phyloP scores from a whole-genome alignment of 2,888 invertebrate genomes.

The Rosalia funebris region DNA sequence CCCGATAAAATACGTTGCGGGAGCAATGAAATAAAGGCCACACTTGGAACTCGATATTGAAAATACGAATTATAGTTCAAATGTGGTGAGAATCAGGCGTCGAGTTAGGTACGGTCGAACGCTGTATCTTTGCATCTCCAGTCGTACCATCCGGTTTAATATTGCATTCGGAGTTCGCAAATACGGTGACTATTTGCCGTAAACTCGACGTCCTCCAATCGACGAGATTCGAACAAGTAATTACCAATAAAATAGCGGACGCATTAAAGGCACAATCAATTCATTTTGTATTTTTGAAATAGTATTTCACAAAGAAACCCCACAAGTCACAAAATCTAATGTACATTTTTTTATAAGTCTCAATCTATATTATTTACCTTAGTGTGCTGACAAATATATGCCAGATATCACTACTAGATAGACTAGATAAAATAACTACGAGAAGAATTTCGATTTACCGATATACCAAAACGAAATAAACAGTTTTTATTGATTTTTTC shows the following conservation, averaged over 20 bases:
- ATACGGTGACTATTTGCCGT: conserved; percentile 33
- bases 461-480: no score
- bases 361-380: no score
- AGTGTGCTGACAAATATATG: no score
- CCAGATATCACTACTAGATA: no score
- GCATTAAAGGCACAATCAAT: conserved; percentile 7
- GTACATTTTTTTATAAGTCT: no score
- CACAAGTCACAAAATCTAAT: no score
- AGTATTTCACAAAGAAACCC: no score
- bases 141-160: conserved; percentile 33
- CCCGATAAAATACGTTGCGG: conserved; percentile 31
- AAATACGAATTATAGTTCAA: conserved; percentile 31
- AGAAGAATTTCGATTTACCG: no score
- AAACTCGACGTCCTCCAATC: no score
- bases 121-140: conserved; percentile 31
- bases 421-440: no score
- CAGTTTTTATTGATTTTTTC: no score
- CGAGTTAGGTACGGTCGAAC: conserved; percentile 7
- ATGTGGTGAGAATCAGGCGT: conserved; percentile 12
- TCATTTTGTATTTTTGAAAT: no score
- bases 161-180: conserved; percentile 33
- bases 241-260: conserved; percentile 22
- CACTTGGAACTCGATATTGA: conserved; percentile 35
- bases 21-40: conserved; percentile 31
- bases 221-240: conserved; percentile 32